phyloP scores from a whole-genome alignment of 2,797 vertebrate species.

The Myotis findleyi region DNA sequence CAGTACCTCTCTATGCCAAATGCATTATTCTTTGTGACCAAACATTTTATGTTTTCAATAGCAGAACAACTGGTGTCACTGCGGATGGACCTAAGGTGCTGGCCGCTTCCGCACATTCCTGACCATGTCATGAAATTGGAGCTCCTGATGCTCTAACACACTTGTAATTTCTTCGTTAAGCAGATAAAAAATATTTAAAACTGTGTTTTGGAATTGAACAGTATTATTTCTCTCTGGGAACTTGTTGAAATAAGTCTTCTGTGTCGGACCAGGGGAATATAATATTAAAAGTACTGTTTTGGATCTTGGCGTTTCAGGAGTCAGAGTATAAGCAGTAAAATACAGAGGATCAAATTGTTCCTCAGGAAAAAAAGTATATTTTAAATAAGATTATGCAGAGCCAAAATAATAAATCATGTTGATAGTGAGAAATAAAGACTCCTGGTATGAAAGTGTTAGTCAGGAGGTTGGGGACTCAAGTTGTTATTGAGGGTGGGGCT shows the following conservation, averaged over 20 bases:
- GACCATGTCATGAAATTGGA: neutral
- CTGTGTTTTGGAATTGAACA: neutral
- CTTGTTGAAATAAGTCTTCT: neutral
- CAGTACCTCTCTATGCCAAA: constrained; percentile 7
- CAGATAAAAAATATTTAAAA: neutral
- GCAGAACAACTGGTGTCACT: neutral
- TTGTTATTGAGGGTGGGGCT: neutral
- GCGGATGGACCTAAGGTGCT: neutral
- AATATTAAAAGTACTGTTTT: neutral
- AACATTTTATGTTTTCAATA: neutral
- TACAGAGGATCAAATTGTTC: constrained; percentile 45
- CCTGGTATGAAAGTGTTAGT: neutral
- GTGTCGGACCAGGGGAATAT: neutral
- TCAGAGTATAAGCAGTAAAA: constrained; percentile 41
- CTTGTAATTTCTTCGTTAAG: constrained; percentile 9
- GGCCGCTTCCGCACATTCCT: neutral
- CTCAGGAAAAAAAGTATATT: neutral
- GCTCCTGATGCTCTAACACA: neutral
- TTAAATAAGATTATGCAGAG: constrained; percentile 30
- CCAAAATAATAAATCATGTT: constrained; percentile 47
- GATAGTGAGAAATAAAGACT: neutral
- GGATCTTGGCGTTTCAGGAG: constrained; percentile 59
- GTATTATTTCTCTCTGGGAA: neutral
- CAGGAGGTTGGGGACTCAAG: neutral
- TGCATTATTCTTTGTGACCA: neutral